Conservation (phyloP, 2,113 vertebrate species). For the Hemichromis elongatus region DNA sequence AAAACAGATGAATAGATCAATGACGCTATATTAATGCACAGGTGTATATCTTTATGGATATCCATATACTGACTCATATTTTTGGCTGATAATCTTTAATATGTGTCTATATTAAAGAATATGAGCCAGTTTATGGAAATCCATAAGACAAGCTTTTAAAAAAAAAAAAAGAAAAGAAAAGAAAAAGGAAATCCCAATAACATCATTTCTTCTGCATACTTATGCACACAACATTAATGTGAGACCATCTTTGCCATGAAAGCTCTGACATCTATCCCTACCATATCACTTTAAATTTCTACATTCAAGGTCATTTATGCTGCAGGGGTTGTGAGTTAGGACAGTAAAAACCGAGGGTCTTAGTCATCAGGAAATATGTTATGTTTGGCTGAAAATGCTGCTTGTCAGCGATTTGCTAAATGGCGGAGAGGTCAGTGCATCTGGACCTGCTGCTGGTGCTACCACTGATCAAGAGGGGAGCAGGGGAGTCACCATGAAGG, state of each 20-base stretch:
- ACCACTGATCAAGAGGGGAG: neutral
- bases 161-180: neutral
- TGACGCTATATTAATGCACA: neutral
- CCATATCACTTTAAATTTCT: neutral
- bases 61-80: neutral
- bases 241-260: neutral
- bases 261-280: conserved; percentile 25
- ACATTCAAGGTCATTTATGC: conserved; percentile 13
- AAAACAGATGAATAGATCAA: neutral
- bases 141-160: neutral
- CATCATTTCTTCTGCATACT: neutral
- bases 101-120: neutral
- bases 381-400: conserved; percentile 18
- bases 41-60: neutral
- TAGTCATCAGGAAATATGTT: neutral
- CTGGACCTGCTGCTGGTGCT: neutral
- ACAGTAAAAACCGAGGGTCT: neutral
- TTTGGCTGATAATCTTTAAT: neutral
- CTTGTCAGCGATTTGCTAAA: conserved; percentile 34
- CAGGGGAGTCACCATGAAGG: neutral
- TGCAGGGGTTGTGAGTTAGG: neutral
- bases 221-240: neutral
- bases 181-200: neutral
- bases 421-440: conserved; percentile 4
- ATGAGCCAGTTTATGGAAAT: neutral